A percentile compares a stretch with the other conserved stretches of the same genome.
phyloP scores from a whole-genome alignment of 2,797 vertebrate genomes.

The Loriculus beryllinus region DNA sequence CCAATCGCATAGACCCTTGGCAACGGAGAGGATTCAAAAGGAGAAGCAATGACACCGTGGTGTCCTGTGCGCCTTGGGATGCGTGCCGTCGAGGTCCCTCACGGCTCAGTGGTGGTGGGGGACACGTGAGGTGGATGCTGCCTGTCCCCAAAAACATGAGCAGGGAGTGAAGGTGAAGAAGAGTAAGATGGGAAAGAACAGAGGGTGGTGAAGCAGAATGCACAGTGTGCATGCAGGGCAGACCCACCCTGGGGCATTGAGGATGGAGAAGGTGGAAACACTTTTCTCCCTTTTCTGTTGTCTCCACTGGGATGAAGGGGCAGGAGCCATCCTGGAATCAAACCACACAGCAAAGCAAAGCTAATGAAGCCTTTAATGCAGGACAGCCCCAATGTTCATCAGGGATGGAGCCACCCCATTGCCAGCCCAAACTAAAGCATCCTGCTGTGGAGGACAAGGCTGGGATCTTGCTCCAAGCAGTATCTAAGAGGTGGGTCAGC shows the following conservation, averaged over 20 bases:
- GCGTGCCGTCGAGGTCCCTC: accelerated
- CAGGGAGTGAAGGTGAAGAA: neutral
- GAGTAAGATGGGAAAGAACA: neutral
- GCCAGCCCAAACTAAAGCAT: neutral
- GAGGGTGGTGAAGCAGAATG: neutral
- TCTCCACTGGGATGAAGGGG: neutral
- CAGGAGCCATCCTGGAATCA: neutral
- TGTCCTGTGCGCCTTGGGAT: neutral
- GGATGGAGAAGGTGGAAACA: neutral
- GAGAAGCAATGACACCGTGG: neutral
- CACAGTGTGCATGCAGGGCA: neutral
- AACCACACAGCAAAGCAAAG: neutral
- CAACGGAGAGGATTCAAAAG: neutral
- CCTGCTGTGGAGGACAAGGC: accelerated
- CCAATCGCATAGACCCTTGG: neutral
- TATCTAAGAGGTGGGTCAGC: neutral
- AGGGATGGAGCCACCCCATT: accelerated
- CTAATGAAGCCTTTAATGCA: neutral
- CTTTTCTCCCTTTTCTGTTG: neutral
- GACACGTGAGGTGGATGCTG: neutral
- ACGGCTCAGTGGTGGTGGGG: accelerated
- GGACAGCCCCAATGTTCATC: neutral
- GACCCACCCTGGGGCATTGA: accelerated
- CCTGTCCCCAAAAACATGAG: neutral
- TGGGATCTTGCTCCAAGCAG: neutral